Conservation (phyloP, 2,113 vertebrate species). For the Strigops habroptila region DNA sequence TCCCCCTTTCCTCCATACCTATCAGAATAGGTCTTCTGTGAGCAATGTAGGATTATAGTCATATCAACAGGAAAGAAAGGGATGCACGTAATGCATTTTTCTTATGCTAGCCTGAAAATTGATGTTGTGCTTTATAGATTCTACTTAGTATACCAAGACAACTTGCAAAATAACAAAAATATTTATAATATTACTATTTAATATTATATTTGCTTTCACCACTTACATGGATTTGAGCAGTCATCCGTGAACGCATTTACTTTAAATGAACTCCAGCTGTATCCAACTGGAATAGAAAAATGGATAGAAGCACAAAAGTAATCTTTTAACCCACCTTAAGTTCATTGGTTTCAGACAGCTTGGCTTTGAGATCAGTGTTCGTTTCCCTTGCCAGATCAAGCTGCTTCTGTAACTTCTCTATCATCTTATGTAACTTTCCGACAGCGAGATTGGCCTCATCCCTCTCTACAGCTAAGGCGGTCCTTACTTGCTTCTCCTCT, state of each 20-base stretch:
- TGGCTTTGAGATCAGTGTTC: conserved; percentile 83
- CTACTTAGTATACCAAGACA: background rate
- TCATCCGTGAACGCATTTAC: background rate
- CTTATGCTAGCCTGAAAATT: background rate
- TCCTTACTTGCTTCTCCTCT: conserved; percentile 77
- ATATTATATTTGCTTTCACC: background rate
- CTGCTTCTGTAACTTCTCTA: conserved; percentile 83
- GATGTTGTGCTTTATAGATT: background rate
- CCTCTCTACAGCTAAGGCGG: conserved; percentile 71
- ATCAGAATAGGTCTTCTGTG: background rate
- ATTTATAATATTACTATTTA: background rate
- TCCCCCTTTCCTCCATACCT: background rate
- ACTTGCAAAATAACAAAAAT: background rate
- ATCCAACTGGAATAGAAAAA: background rate
- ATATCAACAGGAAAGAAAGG: background rate
- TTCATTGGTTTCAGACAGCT: conserved; percentile 81
- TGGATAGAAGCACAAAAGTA: background rate
- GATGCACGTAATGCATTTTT: background rate
- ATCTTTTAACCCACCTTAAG: conserved; percentile 82
- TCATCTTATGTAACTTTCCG: conserved; percentile 81
- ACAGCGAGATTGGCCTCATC: conserved; percentile 74
- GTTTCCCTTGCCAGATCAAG: conserved; percentile 70
- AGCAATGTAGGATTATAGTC: background rate
- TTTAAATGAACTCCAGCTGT: background rate
- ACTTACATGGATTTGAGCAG: background rate